A percentile compares a stretch with the other conserved stretches of the same genome.
Conservation (phyloP, 2,888 invertebrate genomes). For the Carpatolechia fugitivella region DNA sequence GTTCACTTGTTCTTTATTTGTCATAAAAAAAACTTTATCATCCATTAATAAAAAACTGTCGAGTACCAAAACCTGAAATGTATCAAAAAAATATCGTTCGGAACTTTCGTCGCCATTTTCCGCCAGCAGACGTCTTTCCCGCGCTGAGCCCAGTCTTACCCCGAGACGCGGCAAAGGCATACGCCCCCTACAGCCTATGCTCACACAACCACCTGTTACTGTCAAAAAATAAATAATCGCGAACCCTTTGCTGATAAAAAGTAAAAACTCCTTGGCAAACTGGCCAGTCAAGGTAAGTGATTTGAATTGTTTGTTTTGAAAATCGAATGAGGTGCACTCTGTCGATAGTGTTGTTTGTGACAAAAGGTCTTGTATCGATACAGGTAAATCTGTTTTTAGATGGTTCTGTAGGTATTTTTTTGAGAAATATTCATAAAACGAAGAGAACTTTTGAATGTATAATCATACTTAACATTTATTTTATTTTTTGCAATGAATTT, state of each 20-base stretch:
- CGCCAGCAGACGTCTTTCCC: background rate
- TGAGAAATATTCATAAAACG: too few species aligned
- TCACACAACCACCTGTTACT: conserved; percentile 28
- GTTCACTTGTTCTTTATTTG: too few species aligned
- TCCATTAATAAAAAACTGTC: too few species aligned
- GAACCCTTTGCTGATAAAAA: background rate
- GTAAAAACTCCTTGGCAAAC: background rate
- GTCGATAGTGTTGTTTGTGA: background rate
- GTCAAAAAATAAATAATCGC: conserved; percentile 15
- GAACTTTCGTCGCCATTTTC: background rate
- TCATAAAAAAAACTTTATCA: too few species aligned
- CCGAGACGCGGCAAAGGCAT: conserved; percentile 15
- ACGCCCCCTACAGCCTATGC: background rate
- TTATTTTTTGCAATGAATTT: too few species aligned
- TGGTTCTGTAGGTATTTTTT: too few species aligned
- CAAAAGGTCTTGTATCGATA: background rate
- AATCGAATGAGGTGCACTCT: conserved; percentile 1
- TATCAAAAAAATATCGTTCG: background rate
- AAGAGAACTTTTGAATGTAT: too few species aligned
- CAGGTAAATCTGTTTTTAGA: too few species aligned
- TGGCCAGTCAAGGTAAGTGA: conserved; percentile 2
- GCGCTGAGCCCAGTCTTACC: conserved; percentile 19
- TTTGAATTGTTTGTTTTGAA: background rate
- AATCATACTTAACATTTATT: too few species aligned
- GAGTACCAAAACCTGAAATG: background rate